These are phyloP conservation scores for Drosophila anomelani DNA, from an alignment of 2,888 invertebrate genomes.

Conservation along the genomic window DNA sequence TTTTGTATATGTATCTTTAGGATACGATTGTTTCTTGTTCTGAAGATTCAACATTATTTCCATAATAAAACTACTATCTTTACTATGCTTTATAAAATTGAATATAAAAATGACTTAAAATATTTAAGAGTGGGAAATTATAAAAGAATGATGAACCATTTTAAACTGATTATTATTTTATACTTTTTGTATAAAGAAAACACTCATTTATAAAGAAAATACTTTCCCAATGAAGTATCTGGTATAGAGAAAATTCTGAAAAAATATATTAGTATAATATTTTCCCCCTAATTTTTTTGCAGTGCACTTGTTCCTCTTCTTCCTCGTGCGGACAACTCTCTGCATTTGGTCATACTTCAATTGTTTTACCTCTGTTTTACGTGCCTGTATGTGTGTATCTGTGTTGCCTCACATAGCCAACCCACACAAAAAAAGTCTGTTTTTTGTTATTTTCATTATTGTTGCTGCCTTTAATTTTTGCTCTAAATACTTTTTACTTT, in stretches of 20 bases:
- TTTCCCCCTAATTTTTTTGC: background rate
- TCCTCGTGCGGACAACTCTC: constrained; percentile 19
- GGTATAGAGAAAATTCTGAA: too few relatives aligned
- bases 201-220: too few relatives aligned
- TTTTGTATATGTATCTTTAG: background rate
- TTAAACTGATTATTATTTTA: too few relatives aligned
- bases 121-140: background rate
- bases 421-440: constrained; percentile 24
- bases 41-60: background rate
- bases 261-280: background rate
- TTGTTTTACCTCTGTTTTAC: constrained; percentile 57
- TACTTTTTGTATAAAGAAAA: too few relatives aligned
- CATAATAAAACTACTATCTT: background rate
- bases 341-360: constrained; percentile 73
- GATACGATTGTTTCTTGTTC: background rate
- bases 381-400: background rate
- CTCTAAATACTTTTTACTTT: constrained; percentile 65
- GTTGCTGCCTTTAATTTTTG: constrained; percentile 70
- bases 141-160: background rate
- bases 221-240: too few relatives aligned
- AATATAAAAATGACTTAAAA: background rate
- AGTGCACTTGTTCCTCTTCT: constrained; percentile 20
- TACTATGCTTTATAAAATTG: background rate
- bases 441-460: constrained; percentile 17
- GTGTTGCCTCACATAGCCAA: constrained; percentile 61